Conservation (phyloP, 2,888 invertebrate species). For the Fissipunctia ypsillon region DNA sequence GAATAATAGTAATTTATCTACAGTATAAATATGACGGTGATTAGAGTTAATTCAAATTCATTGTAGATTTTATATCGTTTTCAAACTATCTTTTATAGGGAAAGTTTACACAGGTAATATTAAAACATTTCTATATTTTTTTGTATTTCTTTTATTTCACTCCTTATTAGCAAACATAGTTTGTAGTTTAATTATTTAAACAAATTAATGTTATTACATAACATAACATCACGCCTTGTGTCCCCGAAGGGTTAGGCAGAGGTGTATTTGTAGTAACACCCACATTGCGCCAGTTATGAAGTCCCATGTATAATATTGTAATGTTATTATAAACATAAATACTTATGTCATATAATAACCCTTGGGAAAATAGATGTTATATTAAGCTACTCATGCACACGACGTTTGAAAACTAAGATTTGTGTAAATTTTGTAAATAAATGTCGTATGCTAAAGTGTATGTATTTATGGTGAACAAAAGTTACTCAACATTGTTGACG, state of each 20-base stretch:
- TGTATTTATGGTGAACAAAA: slow-evolving; percentile 2
- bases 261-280: too few species aligned
- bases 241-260: too few species aligned
- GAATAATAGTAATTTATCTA: neutral
- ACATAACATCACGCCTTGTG: too few species aligned
- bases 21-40: neutral
- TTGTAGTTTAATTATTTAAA: slow-evolving; percentile 26
- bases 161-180: slow-evolving; percentile 15
- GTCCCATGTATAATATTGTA: too few species aligned
- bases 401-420: slow-evolving; percentile 17
- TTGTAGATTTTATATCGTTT: slow-evolving; percentile 28
- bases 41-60: slow-evolving; percentile 24
- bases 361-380: slow-evolving; percentile 11
- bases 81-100: neutral
- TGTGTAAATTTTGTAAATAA: slow-evolving; percentile 51
- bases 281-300: too few species aligned
- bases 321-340: slow-evolving; percentile 14
- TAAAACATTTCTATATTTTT: slow-evolving; percentile 13
- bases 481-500: neutral
- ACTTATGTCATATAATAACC: neutral
- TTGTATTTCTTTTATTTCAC: slow-evolving; percentile 22
- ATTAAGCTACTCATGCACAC: slow-evolving; percentile 21
- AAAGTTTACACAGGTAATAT: slow-evolving; percentile 1
- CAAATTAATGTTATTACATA: slow-evolving; percentile 31
- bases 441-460: slow-evolving; percentile 26